Conservation (phyloP, 1,140 invertebrate species). For the Platyscapa corneri region DNA sequence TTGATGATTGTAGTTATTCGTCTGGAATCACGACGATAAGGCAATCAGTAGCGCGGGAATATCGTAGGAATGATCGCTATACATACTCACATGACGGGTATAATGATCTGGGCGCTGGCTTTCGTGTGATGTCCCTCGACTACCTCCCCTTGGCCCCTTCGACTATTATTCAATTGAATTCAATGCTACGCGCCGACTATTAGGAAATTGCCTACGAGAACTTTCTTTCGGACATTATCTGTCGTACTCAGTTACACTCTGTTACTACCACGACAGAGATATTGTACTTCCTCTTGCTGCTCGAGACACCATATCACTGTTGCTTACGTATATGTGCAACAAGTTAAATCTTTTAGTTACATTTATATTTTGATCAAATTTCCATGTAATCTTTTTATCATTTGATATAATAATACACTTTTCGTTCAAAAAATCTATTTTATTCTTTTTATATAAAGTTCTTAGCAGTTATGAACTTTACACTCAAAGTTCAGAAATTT, state of each 20-base stretch:
- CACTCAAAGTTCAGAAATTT: no score
- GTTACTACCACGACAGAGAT: not conserved
- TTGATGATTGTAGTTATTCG: not conserved
- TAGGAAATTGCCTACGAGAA: constrained; percentile 74
- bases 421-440: no score
- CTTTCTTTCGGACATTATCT: constrained; percentile 72
- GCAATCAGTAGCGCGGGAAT: constrained; percentile 59
- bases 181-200: constrained; percentile 71
- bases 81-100: constrained; percentile 60
- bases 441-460: no score
- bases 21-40: constrained; percentile 57
- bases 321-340: not conserved
- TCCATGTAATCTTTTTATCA: no score
- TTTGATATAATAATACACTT: no score
- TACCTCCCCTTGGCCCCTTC: not conserved
- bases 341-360: not conserved
- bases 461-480: no score
- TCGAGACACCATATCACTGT: not conserved
- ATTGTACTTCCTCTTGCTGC: constrained; percentile 35
- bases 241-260: constrained; percentile 48
- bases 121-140: constrained; percentile 57
- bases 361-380: not conserved
- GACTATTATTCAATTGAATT: constrained; percentile 75
- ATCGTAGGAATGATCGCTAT: constrained; percentile 62
- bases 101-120: constrained; percentile 69